A percentile compares a stretch with the other conserved stretches of the same genome.
These are phyloP conservation scores for Procambarus clarkii DNA, from an alignment of 1,140 invertebrate genomes.

Conservation along the genomic window DNA sequence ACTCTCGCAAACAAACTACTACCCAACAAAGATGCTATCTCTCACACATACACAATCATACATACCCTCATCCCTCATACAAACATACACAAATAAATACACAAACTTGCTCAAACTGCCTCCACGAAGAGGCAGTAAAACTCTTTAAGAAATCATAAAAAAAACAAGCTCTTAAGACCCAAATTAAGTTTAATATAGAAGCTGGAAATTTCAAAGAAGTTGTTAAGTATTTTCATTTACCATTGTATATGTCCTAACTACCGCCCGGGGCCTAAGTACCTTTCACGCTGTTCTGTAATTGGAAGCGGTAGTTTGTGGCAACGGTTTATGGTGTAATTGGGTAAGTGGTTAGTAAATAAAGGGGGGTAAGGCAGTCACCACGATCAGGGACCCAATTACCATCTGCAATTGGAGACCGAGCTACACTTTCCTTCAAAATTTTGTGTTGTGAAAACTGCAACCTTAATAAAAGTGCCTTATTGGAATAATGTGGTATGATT, in stretches of 20 bases:
- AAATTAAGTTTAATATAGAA: no score
- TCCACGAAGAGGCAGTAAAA: no score
- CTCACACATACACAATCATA: no score
- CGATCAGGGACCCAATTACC: slow-evolving; percentile 8
- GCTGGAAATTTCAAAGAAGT: not conserved
- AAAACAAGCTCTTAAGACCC: no score
- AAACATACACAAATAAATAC: no score
- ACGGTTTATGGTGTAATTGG: slow-evolving; percentile 32
- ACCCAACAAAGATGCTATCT: no score
- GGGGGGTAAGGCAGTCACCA: not conserved
- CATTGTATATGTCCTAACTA: not conserved
- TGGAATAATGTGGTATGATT: slow-evolving; percentile 32
- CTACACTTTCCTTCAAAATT: not conserved
- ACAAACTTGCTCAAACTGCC: no score
- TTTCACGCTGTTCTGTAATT: slow-evolving; percentile 14
- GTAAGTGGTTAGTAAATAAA: not conserved
- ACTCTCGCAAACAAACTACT: no score
- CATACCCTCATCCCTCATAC: no score
- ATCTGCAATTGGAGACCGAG: not conserved
- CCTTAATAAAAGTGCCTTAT: slow-evolving; percentile 5
- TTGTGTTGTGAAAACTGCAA: slow-evolving; percentile 30
- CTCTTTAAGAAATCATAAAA: no score
- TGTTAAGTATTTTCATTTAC: not conserved
- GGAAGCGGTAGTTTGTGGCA: slow-evolving; percentile 22
- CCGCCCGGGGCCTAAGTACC: not conserved